These are phyloP conservation scores for Archips crataeganus DNA, from an alignment of 2,888 invertebrate species.

Conservation along the genomic window DNA sequence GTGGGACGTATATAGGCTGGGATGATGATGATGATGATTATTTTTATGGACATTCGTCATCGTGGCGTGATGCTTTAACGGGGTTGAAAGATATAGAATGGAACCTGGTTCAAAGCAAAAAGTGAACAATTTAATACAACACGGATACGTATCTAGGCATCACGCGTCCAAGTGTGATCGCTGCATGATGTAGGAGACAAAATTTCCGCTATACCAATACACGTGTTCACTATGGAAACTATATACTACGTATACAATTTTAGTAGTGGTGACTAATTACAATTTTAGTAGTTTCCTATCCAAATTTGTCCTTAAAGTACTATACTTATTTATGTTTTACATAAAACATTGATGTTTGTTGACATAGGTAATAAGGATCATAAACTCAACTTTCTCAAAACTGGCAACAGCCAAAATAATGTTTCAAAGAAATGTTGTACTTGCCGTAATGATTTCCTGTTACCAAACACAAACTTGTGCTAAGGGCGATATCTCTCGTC, in stretches of 20 bases:
- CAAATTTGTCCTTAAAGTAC: background rate
- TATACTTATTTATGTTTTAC: background rate
- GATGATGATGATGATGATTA: too few species aligned
- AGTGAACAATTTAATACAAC: background rate
- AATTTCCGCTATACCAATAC: too few species aligned
- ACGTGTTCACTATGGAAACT: too few species aligned
- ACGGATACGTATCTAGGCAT: too few species aligned
- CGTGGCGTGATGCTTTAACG: background rate
- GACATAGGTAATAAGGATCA: too few species aligned
- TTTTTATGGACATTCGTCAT: too few species aligned
- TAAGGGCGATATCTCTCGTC: background rate
- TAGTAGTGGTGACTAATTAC: too few species aligned
- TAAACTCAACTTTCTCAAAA: background rate
- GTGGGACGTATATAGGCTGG: too few species aligned
- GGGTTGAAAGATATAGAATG: background rate
- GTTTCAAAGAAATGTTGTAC: background rate
- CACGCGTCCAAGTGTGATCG: too few species aligned
- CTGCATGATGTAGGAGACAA: too few species aligned
- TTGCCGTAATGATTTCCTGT: background rate
- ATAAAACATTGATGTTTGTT: background rate
- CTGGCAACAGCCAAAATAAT: background rate
- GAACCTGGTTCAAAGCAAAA: background rate
- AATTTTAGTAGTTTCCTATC: too few species aligned
- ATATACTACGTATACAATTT: too few species aligned
- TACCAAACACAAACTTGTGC: slow-evolving; percentile 1